Conservation (phyloP, 2,113 vertebrate species). For the Macrotus californicus region DNA sequence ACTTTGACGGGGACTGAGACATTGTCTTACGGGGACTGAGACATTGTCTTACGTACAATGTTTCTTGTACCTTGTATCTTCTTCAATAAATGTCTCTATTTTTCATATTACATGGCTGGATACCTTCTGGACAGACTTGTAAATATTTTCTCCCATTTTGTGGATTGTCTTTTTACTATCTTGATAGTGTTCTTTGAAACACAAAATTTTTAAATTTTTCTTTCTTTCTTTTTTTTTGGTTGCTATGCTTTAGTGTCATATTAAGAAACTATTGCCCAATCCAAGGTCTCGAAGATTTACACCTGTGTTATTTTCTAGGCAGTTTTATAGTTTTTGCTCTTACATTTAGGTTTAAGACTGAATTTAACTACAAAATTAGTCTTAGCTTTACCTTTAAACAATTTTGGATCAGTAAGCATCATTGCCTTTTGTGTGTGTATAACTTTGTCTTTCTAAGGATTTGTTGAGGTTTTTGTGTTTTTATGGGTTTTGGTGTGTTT, state of each 20-base stretch:
- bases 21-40: no score
- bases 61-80: no score
- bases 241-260: background rate
- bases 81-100: no score
- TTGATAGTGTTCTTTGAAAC: background rate
- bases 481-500: background rate
- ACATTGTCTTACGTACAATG: no score
- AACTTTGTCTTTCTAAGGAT: constrained; percentile 28
- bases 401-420: background rate
- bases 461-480: background rate
- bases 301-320: background rate
- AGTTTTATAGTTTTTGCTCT: background rate
- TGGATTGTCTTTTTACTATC: background rate
- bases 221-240: background rate
- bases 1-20: no score
- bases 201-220: background rate
- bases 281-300: background rate
- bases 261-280: background rate
- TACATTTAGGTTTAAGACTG: background rate
- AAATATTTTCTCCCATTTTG: no score
- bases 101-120: no score
- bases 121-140: no score
- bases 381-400: background rate
- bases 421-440: background rate
- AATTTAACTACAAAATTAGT: constrained; percentile 27